A percentile compares a stretch with the other conserved stretches of the same genome.
Conservation (phyloP, 2,888 invertebrate species). For the Mimachlamys varia region DNA sequence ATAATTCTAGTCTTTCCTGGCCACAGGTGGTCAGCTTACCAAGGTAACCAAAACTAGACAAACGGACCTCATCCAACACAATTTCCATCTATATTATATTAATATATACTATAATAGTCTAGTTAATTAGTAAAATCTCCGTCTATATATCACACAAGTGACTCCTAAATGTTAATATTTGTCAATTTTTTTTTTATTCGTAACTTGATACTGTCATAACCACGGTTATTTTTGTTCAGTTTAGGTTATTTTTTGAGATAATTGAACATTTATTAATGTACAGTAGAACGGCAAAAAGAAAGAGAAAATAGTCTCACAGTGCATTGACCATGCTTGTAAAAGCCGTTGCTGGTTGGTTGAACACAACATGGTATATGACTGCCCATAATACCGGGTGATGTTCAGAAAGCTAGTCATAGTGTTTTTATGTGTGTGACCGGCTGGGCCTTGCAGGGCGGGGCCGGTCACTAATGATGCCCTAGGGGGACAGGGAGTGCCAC, state of each 20-base stretch:
- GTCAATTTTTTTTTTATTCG: conserved; percentile 9
- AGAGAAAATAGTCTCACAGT: background rate
- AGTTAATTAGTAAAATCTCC: conserved; percentile 25
- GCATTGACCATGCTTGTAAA: background rate
- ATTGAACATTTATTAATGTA: background rate
- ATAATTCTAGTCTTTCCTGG: conserved; percentile 17
- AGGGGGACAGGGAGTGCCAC: conserved; percentile 12
- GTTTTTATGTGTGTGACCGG: conserved; percentile 27
- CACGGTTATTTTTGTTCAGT: conserved; percentile 17
- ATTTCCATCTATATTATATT: conserved; percentile 16
- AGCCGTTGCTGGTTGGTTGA: background rate
- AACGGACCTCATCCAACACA: conserved; percentile 31
- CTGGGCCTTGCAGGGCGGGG: background rate
- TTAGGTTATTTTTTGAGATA: conserved; percentile 13
- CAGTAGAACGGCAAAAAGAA: background rate
- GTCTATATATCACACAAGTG: conserved; percentile 33
- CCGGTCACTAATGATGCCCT: conserved; percentile 31
- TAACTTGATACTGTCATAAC: conserved; percentile 23
- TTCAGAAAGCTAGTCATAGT: conserved; percentile 14
- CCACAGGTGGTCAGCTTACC: background rate
- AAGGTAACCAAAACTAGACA: conserved; percentile 25
- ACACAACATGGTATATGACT: background rate
- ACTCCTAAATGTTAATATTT: conserved; percentile 28
- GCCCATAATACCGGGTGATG: conserved; percentile 16
- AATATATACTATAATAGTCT: background rate